Conservation (phyloP, 2,797 vertebrate genomes). For the Gastrophryne carolinensis region DNA sequence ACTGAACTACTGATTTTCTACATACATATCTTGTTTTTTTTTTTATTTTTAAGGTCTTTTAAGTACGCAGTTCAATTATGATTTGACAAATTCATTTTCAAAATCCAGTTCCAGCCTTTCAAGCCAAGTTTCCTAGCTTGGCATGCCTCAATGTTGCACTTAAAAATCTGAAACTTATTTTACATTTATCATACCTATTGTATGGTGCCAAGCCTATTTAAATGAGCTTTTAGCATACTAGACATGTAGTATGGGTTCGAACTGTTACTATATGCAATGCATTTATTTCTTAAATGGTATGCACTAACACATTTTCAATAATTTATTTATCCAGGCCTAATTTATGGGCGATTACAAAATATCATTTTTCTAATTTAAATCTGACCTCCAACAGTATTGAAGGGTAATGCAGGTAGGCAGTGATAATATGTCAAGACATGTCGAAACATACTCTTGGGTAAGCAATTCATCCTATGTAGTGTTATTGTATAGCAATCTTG, state of each 20-base stretch:
- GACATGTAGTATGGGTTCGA: slow-evolving; percentile 5
- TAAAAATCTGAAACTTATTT: slow-evolving; percentile 24
- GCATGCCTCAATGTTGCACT: slow-evolving; percentile 19
- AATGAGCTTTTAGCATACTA: slow-evolving; percentile 38
- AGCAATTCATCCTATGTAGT: background rate
- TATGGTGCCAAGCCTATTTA: slow-evolving; percentile 28
- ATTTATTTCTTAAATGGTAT: slow-evolving; percentile 29
- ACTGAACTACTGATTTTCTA: too few relatives aligned
- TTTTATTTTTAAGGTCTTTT: slow-evolving; percentile 14
- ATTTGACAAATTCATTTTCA: slow-evolving; percentile 27
- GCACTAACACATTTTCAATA: slow-evolving; percentile 41
- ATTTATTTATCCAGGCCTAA: slow-evolving; percentile 44
- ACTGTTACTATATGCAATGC: slow-evolving; percentile 13
- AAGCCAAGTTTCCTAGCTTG: slow-evolving; percentile 10
- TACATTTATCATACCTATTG: slow-evolving; percentile 39
- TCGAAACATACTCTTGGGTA: slow-evolving; percentile 21
- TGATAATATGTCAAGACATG: slow-evolving; percentile 28
- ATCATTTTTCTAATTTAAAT: slow-evolving; percentile 29
- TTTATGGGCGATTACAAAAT: slow-evolving; percentile 15
- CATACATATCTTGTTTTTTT: too few relatives aligned
- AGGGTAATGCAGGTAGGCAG: slow-evolving; percentile 38
- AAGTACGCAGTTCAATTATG: slow-evolving; percentile 1
- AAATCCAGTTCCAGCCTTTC: slow-evolving; percentile 32
- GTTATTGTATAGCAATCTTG: too few relatives aligned
- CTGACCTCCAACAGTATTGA: slow-evolving; percentile 17